Percentiles rank a stretch among this genome's conserved stretches.
phyloP scores from a whole-genome alignment of 2,888 invertebrate species.

The Ophion obscuratus region DNA sequence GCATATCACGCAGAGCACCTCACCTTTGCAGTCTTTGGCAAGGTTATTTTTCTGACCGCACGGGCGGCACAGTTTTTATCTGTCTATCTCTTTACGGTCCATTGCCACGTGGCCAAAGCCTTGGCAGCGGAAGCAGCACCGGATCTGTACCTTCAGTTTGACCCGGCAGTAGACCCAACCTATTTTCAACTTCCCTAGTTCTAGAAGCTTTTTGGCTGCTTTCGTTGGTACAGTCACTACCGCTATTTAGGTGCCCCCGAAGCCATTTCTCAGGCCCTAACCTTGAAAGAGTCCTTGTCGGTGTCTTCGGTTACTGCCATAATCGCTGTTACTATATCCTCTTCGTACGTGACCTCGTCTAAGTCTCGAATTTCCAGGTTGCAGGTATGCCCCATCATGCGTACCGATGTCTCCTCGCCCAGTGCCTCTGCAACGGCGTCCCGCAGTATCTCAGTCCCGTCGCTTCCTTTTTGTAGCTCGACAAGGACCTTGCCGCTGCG shows the following conservation, averaged over 20 bases:
- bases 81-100: conserved; percentile 56
- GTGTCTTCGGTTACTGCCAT: not conserved
- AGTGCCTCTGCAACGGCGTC: not conserved
- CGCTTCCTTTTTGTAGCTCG: conserved; percentile 49
- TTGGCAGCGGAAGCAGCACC: conserved; percentile 63
- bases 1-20: conserved; percentile 55
- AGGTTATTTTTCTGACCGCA: conserved; percentile 64
- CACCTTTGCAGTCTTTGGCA: conserved; percentile 43
- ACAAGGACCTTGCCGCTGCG: conserved; percentile 30
- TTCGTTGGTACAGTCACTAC: conserved; percentile 39
- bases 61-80: conserved; percentile 54
- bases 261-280: conserved; percentile 7
- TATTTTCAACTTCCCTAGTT: not conserved
- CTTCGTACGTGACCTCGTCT: conserved; percentile 49
- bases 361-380: conserved; percentile 63
- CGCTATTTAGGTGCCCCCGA: conserved; percentile 51
- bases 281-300: conserved; percentile 7
- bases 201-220: conserved; percentile 40
- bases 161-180: no score
- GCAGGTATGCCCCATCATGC: conserved; percentile 29
- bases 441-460: conserved; percentile 1
- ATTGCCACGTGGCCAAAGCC: conserved; percentile 56
- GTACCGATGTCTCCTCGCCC: conserved; percentile 7
- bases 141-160: conserved; percentile 3
- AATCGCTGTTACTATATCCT: conserved; percentile 6